Conservation (phyloP, 2,797 vertebrate genomes). For the Lagocephalus sceleratus region DNA sequence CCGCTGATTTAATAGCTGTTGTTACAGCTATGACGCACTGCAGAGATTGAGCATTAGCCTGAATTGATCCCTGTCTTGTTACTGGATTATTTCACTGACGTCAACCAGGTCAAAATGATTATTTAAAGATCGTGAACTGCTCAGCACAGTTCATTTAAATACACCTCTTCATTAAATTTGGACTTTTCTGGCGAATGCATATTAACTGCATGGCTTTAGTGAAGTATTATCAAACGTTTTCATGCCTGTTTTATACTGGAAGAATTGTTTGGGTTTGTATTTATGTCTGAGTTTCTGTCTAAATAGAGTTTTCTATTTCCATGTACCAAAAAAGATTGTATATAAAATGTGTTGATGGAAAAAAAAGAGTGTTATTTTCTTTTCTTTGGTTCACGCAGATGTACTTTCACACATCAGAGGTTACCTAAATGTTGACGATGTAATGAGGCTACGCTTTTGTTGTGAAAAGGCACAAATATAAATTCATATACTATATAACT, state of each 20-base stretch:
- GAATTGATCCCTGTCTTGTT: slow-evolving; percentile 55
- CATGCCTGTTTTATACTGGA: slow-evolving; percentile 70
- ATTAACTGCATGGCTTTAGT: slow-evolving; percentile 49
- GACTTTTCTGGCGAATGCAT: slow-evolving; percentile 19
- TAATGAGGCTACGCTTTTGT: not conserved
- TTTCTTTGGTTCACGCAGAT: not conserved
- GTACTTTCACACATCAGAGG: not conserved
- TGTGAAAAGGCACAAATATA: not conserved
- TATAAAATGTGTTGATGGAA: slow-evolving; percentile 62
- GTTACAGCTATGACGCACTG: slow-evolving; percentile 29
- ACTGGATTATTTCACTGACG: slow-evolving; percentile 47
- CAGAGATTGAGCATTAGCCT: slow-evolving; percentile 25
- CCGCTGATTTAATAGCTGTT: slow-evolving; percentile 21
- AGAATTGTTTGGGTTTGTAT: slow-evolving; percentile 72
- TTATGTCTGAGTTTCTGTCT: slow-evolving; percentile 73
- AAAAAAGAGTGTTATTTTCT: slow-evolving; percentile 32
- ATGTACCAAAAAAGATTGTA: slow-evolving; percentile 75
- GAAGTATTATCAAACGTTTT: slow-evolving; percentile 45
- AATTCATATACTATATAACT: not conserved
- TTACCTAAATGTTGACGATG: not conserved
- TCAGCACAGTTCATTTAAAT: slow-evolving; percentile 6
- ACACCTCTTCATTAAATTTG: slow-evolving; percentile 2
- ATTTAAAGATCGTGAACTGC: slow-evolving; percentile 1
- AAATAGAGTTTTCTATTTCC: slow-evolving; percentile 68
- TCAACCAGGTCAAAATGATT: slow-evolving; percentile 37